Percentiles rank a stretch among this genome's conserved stretches.
Evolutionary conservation across 1,140 invertebrate species (phyloP).

Genomic region (Apis mellifera): DNA sequence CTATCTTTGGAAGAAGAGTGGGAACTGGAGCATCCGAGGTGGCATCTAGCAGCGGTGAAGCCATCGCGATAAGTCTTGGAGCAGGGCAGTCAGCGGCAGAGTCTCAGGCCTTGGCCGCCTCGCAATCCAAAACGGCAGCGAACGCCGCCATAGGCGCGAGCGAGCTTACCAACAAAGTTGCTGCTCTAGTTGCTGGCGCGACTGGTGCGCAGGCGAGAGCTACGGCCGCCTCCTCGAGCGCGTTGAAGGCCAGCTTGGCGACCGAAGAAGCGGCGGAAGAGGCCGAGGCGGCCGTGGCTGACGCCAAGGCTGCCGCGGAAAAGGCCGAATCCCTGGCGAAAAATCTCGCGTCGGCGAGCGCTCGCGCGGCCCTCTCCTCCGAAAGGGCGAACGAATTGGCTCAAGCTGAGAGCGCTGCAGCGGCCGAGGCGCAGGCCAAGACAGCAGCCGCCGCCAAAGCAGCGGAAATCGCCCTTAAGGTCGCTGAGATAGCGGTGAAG

Average conservation of each 20-base stretch:
- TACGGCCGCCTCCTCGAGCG: not conserved
- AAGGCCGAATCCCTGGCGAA: not conserved
- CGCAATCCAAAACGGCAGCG: not conserved
- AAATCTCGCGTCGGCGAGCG: not conserved
- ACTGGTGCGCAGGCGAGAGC: not conserved
- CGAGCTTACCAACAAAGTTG: not conserved
- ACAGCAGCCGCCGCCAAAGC: not conserved
- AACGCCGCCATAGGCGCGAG: not conserved
- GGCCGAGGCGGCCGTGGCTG: not conserved
- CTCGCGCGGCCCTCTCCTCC: not conserved
- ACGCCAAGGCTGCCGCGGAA: not conserved
- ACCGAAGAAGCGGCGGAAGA: not conserved
- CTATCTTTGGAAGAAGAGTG: not conserved
- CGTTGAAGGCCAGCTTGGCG: not conserved
- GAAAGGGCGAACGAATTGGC: conserved; percentile 10
- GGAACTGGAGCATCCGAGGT: conserved; percentile 2
- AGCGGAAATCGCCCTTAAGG: not conserved
- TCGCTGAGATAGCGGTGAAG: not conserved
- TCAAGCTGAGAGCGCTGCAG: not conserved
- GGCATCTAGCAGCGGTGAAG: not conserved
- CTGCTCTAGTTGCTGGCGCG: not conserved
- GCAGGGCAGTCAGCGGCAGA: not conserved
- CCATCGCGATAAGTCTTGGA: not conserved
- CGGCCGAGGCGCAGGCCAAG: conserved; percentile 15
- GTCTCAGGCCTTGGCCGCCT: conserved; percentile 5